Evolutionary conservation across 2,113 vertebrate genomes (phyloP).

Genomic region (human (Homo sapiens)): DNA sequence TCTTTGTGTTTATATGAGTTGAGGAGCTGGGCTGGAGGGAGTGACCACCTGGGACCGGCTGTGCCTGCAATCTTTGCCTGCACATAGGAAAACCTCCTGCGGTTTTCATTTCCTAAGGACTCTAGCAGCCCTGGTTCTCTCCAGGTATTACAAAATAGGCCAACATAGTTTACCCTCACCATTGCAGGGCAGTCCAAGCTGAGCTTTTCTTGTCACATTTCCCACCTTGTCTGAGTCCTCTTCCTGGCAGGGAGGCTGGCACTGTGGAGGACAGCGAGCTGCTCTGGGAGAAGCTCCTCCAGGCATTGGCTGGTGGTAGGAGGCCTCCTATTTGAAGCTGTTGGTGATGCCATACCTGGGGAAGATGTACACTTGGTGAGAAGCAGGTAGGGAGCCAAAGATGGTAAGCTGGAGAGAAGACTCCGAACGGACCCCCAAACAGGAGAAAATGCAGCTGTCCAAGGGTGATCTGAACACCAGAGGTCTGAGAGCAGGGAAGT

Average conservation of each 20-base stretch:
- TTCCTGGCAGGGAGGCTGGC: too few relatives aligned
- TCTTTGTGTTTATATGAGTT: not conserved
- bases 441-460: not conserved
- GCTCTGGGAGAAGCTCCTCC: not conserved
- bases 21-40: not conserved
- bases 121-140: not conserved
- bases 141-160: not conserved
- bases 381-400: not conserved
- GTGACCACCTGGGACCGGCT: not conserved
- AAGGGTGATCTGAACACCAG: too few relatives aligned
- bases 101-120: not conserved
- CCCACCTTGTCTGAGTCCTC: fast-evolving
- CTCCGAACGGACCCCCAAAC: not conserved
- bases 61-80: not conserved
- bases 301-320: too few relatives aligned
- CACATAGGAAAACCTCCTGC: not conserved
- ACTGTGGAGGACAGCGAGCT: fast-evolving
- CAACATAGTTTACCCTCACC: not conserved
- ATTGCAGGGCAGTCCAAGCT: fast-evolving
- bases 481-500: not conserved
- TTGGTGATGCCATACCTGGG: too few relatives aligned
- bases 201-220: not conserved
- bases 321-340: not conserved
- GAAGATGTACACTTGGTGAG: not conserved
- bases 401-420: not conserved